These are phyloP conservation scores for Sebastes cheni DNA, from an alignment of 2,797 vertebrate genomes.

Conservation along the genomic window DNA sequence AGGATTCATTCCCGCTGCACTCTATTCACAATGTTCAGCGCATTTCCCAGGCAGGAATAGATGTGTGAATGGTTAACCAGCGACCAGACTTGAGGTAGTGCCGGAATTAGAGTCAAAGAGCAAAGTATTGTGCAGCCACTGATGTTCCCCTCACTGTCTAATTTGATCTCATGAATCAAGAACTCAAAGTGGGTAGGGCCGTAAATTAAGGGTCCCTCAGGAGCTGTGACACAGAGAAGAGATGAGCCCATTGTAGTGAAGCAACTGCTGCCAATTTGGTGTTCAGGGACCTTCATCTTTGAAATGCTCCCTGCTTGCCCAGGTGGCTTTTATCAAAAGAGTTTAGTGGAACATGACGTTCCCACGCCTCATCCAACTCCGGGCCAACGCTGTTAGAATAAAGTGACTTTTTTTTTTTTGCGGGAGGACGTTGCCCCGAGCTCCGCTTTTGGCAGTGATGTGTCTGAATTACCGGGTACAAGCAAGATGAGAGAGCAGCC, in stretches of 20 bases:
- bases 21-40: neutral
- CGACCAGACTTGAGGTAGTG: conserved; percentile 1
- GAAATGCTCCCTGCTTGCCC: conserved; percentile 59
- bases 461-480: conserved; percentile 58
- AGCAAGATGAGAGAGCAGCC: conserved; percentile 49
- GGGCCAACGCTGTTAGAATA: conserved; percentile 46
- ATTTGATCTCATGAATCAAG: conserved; percentile 80
- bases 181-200: conserved; percentile 62
- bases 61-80: conserved; percentile 12
- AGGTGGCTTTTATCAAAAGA: conserved; percentile 73
- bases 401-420: conserved; percentile 19
- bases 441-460: conserved; percentile 52
- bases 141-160: conserved; percentile 68
- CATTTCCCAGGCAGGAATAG: neutral
- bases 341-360: conserved; percentile 58
- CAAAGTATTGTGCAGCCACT: conserved; percentile 55
- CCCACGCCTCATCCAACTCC: conserved; percentile 54
- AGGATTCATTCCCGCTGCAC: fast-evolving
- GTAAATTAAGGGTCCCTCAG: conserved; percentile 69
- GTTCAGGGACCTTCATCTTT: conserved; percentile 62
- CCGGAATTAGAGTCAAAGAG: conserved; percentile 29
- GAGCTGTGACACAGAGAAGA: conserved; percentile 54
- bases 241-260: conserved; percentile 59
- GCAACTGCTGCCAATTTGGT: conserved; percentile 67
- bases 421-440: conserved; percentile 27